These are phyloP conservation scores for Acromyrmex echinatior DNA, from an alignment of 1,140 invertebrate genomes.

Conservation along the genomic window DNA sequence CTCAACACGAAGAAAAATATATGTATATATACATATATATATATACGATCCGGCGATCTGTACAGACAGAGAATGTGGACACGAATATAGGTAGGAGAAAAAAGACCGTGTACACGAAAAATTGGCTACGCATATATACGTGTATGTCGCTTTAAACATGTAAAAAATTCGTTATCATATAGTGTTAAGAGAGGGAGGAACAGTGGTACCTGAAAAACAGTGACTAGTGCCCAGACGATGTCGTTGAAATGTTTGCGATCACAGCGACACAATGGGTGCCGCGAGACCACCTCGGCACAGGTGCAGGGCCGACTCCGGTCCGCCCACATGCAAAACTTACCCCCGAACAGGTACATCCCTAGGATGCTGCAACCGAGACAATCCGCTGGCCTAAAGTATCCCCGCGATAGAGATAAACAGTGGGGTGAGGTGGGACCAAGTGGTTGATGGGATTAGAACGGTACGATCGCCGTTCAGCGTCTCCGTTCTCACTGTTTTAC, in stretches of 20 bases:
- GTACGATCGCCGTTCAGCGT: slow-evolving; percentile 35
- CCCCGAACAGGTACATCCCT: slow-evolving; percentile 99
- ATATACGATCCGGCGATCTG: slow-evolving; percentile 22
- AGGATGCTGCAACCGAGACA: slow-evolving; percentile 94
- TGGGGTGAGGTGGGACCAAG: not conserved
- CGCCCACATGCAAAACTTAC: slow-evolving; percentile 99
- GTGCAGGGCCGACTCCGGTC: slow-evolving; percentile 95
- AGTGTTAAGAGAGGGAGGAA: slow-evolving; percentile 68
- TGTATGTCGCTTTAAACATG: slow-evolving; percentile 42
- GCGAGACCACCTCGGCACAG: slow-evolving; percentile 95
- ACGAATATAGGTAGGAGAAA: slow-evolving; percentile 23
- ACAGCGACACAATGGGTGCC: slow-evolving; percentile 95
- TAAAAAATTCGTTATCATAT: slow-evolving; percentile 9
- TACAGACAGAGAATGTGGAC: slow-evolving; percentile 45
- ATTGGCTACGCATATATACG: slow-evolving; percentile 17
- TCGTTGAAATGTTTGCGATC: slow-evolving; percentile 99
- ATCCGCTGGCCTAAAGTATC: slow-evolving; percentile 84
- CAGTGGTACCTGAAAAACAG: slow-evolving; percentile 96
- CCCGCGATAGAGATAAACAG: slow-evolving; percentile 63
- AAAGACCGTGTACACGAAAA: slow-evolving; percentile 37
- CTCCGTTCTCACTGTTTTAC: slow-evolving; percentile 11
- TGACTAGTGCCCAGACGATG: slow-evolving; percentile 98
- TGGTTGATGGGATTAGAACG: slow-evolving; percentile 3
- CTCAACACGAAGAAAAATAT: slow-evolving; percentile 45
- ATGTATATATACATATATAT: slow-evolving; percentile 37